Base-by-base conservation (phyloP, 2,113 vertebrate species). In the Canis aureus region DNA sequence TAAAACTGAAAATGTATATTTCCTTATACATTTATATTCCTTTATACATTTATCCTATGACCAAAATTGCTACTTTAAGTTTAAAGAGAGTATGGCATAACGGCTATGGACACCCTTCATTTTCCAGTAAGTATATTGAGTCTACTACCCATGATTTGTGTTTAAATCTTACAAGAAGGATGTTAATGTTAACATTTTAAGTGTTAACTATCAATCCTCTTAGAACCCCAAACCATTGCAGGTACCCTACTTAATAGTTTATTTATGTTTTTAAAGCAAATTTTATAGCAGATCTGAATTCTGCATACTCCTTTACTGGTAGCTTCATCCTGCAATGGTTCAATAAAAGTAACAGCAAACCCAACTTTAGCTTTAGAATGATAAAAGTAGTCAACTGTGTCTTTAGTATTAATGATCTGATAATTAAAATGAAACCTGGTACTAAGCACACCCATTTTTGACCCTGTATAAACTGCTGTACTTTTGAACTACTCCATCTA, bases 201-300 rank as follows among this genome's bases (percentile, higher is more conserved):
- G 88, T 79, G 88, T 81, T 91, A 95, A 84, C 76, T 93, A 64
- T n/a, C 43, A n/a, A 1, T 90, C 25, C 27, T 59, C 43, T 60
- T 91, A 89, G 22, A n/a, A 62, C 2, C 74, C 17, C 91, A 92
- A 93, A 93, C 19, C 20, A n/a, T 25, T 91, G 8, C 53, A 53
- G 35, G 13, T 20, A 55, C 35, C 13, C 19, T 59, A 62, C 51
- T 82, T 82, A 38, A 9, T 87, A 9, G 67, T 88, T 89, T 43
- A 91, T 78, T 93, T 93, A 57, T 60, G 79, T 22, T 87, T 89
- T 95, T 95, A 73, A 95, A 92, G 16, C n/a, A 53, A 59, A 38
- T 80, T 97, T 95, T 92, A 95, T 83, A 86, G 71, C 19, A 91
- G 59, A 51, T 95, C 74, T 87, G 60, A 87, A 60, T 83, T 78